These are phyloP conservation scores for Acrocephalus kingi DNA, from an alignment of 2,113 vertebrate genomes.

Conservation along the genomic window DNA sequence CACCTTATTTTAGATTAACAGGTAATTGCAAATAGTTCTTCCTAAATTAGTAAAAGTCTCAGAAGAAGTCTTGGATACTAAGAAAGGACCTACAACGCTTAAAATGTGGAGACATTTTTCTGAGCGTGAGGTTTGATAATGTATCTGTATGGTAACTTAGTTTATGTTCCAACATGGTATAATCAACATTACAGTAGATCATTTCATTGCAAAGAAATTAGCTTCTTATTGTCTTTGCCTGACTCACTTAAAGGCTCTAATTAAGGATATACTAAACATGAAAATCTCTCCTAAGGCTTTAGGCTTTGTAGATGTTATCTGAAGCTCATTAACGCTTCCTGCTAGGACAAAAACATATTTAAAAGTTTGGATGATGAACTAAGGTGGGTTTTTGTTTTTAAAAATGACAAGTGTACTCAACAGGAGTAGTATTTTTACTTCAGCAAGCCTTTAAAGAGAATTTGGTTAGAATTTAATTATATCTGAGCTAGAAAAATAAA, in stretches of 20 bases:
- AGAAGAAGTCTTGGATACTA: background rate
- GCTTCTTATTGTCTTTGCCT: background rate
- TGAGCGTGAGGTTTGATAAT: background rate
- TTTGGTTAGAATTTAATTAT: background rate
- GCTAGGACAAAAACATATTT: background rate
- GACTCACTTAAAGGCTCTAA: constrained; percentile 16
- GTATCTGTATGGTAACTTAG: background rate
- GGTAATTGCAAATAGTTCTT: background rate
- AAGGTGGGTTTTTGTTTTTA: background rate
- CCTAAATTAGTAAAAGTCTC: background rate
- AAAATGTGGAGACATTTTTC: background rate
- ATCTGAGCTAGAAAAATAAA: background rate
- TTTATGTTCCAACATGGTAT: background rate
- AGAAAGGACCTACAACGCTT: background rate
- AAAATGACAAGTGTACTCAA: background rate
- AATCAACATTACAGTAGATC: background rate
- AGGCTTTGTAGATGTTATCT: background rate
- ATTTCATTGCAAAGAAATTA: background rate
- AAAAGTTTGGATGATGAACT: background rate
- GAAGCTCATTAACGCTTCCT: background rate
- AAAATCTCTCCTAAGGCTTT: background rate
- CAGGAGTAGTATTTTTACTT: background rate
- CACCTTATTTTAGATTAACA: background rate
- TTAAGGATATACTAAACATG: constrained; percentile 14
- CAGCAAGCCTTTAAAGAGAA: background rate